phyloP scores from a whole-genome alignment of 1,140 invertebrate genomes.

The Homarus americanus region DNA sequence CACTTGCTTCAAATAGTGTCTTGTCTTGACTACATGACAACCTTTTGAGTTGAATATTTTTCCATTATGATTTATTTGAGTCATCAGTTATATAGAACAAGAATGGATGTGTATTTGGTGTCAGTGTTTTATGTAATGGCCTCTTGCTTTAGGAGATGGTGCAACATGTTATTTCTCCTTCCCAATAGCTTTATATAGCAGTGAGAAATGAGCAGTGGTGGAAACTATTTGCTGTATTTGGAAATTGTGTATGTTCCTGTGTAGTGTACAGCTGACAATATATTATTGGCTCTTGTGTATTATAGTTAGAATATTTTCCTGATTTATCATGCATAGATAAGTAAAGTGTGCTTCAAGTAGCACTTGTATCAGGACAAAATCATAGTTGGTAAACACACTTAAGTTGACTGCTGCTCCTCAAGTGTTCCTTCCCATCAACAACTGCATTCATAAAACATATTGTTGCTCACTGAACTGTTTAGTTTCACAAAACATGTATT shows the following conservation, averaged over 20 bases:
- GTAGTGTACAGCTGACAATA: conserved; percentile 42
- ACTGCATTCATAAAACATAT: background rate
- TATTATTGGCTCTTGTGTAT: conserved; percentile 34
- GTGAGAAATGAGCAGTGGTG: conserved; percentile 37
- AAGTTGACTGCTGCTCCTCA: background rate
- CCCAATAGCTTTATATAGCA: conserved; percentile 46
- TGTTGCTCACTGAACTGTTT: background rate
- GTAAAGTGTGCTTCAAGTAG: conserved; percentile 7
- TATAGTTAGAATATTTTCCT: conserved; percentile 25
- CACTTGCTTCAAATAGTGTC: conserved; percentile 40
- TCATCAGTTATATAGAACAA: conserved; percentile 13
- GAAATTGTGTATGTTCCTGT: conserved; percentile 51
- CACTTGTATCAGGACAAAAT: conserved; percentile 3
- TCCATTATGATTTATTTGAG: conserved; percentile 30
- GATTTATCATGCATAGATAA: conserved; percentile 17
- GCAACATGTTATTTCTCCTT: conserved; percentile 27
- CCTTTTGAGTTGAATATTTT: conserved; percentile 13
- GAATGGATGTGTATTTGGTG: conserved; percentile 43
- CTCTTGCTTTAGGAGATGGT: conserved; percentile 51
- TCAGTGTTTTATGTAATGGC: conserved; percentile 45
- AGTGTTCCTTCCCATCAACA: background rate
- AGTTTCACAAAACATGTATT: background rate
- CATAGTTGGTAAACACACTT: conserved; percentile 17
- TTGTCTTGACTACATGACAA: conserved; percentile 34
- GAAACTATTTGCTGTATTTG: conserved; percentile 42